Base-by-base conservation (phyloP, 2,888 invertebrate genomes). In the Syrista parreyssii region DNA sequence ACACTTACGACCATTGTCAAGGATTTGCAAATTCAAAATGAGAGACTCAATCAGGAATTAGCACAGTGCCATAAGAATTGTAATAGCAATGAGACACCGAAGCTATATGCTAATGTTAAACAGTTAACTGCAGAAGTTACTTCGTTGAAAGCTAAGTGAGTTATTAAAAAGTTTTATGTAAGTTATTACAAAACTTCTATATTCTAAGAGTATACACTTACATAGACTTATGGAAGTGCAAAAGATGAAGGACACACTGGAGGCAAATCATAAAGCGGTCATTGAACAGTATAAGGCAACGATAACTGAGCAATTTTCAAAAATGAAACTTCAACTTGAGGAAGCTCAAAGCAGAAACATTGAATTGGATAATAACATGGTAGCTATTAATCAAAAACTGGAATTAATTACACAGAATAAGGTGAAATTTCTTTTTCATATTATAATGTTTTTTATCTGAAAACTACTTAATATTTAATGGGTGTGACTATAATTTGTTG, bases 181-280 rank as follows among this genome's bases (percentile, higher is more conserved):
- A 32, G 12, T 31, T 71, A 32, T 71, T 71, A 71, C 6, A 71
- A 71, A 32, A 71, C 12, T 12, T 71, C 30, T 12, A 12, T 71
- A 32, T 31, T 71, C 31, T 71, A 71, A 71, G 71, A 15, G 12
- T 30, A 31, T 71, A 23, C 23, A 6, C 23, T 31, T 33, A 31
- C 71, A 15, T 71, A 88, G 88, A 75, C 79, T 88, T 32, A 74
- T 82, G n/a, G 85, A 87, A 73, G 81, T 83, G 68, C 81, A 89
- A 30, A 82, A 81, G 15, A 79, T 82, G 72, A 87, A 87, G 76
- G 79, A 82, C 68, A 68, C 80, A 75, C 31, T 87, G 31, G 85
- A 87, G 72, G 78, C 75, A 76, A 85, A 82, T 79, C 85, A 85
- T 75, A 82, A 81, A 72, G 83, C 85, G 33, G 78, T 84, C 72